Evolutionary conservation across 1,140 invertebrate species (phyloP), one percentile per base, ranked within the genome.

Genomic region (Pseudomyrmex gracilis): DNA sequence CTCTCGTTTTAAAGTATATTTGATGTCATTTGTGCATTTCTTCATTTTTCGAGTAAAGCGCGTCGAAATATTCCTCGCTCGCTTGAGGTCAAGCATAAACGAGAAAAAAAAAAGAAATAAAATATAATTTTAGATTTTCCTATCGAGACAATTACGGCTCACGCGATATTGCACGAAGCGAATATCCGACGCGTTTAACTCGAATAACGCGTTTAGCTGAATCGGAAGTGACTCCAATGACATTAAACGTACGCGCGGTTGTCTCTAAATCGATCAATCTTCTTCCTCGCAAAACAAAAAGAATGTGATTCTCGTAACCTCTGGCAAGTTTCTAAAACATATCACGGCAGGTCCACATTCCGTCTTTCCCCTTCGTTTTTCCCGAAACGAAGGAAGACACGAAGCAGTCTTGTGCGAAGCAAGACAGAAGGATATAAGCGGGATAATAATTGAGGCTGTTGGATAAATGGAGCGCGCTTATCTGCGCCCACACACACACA

Each of bases 361-460:
- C 15, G 43, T 58, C 20, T 80, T 67, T 51, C 34, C 9, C 1
- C 13, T 77, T 77, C n/a, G 9, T 45, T 57, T 77, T 34, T 34
- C 34, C 17, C 34, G 9, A 47, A 5, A 66, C 8, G 9, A 13
- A n/a, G 24, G 4, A 34, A 17, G 45, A 17, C 1, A 55, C 15
- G 15, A 51, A 15, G 45, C n/a, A 8, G 17, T 43, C 45, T 74
- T 47, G 24, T 45, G 15, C 49, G 13, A 20, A 43, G 17, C 47
- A 64, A 55, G 7, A 76, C 15, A 77, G 24, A 13, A 60, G 15
- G 43, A 73, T 24, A 3, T 60, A 74, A 74, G 20, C 17, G 17
- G 51, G 17, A 5, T 45, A 55, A n/a, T 55, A 77, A 77, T 67
- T 67, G 63, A 80, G 55, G n/a, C n/a, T 24, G n/a, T 71, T 80